Evolutionary conservation across 2,113 vertebrate species (phyloP).

Genomic region (Platycercus adscitus): DNA sequence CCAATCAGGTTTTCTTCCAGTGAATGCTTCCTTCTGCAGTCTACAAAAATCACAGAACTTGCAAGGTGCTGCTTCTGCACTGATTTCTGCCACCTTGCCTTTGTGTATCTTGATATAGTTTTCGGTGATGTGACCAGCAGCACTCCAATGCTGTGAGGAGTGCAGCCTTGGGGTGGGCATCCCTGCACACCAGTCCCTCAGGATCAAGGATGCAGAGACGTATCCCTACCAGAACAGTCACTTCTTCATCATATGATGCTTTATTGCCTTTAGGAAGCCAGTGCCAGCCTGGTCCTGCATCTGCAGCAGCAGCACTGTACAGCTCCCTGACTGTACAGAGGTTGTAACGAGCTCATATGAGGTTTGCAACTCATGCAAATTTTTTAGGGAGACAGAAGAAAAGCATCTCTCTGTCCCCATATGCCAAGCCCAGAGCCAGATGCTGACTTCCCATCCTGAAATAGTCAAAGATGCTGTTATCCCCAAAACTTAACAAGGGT

Average conservation of each 20-base stretch:
- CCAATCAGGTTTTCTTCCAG: not conserved
- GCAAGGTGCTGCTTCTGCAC: not conserved
- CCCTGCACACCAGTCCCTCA: not conserved
- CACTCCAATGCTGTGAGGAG: accelerated
- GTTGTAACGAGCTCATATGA: not conserved
- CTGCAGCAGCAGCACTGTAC: not conserved
- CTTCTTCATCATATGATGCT: not conserved
- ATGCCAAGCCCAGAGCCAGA: not conserved
- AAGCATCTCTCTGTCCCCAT: accelerated
- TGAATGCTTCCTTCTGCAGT: not conserved
- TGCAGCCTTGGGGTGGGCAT: not conserved
- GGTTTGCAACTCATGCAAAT: not conserved
- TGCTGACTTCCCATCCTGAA: not conserved
- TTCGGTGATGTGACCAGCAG: not conserved
- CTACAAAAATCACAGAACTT: not conserved
- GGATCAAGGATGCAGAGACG: not conserved
- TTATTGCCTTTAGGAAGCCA: not conserved
- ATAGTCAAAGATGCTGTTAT: not conserved
- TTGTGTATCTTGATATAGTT: accelerated
- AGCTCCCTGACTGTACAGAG: not conserved
- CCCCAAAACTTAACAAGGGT: not conserved
- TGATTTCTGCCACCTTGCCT: not conserved
- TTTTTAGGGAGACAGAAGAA: not conserved
- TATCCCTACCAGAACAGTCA: not conserved
- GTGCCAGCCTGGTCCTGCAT: not conserved